These are phyloP conservation scores for Lypha dubia DNA, from an alignment of 2,888 invertebrate genomes.

Conservation along the genomic window DNA sequence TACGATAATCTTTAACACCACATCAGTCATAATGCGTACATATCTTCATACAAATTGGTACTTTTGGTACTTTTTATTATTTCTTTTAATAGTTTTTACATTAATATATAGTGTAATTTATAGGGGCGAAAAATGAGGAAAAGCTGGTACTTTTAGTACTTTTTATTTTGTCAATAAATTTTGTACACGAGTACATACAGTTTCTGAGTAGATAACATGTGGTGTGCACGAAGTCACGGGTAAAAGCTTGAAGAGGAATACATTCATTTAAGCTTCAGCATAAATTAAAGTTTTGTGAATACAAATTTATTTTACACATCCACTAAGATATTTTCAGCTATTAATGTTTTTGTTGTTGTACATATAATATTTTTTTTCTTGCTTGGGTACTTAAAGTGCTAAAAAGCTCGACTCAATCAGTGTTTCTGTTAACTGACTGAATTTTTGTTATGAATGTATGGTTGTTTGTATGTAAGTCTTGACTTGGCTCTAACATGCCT, in stretches of 20 bases:
- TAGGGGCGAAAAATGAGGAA: too few species aligned
- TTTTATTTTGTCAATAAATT: too few species aligned
- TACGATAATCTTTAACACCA: too few species aligned
- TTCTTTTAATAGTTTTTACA: too few species aligned
- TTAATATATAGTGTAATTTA: too few species aligned
- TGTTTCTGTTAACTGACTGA: conserved; percentile 45
- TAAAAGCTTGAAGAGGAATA: neutral
- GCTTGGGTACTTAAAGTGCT: conserved; percentile 61
- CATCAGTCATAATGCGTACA: too few species aligned
- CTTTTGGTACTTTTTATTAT: too few species aligned
- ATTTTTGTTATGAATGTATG: conserved; percentile 14
- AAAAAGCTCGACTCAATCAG: conserved; percentile 68
- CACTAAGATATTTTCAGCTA: conserved; percentile 24
- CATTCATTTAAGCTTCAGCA: conserved; percentile 13
- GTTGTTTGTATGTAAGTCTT: conserved; percentile 3
- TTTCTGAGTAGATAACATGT: too few species aligned
- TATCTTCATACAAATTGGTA: too few species aligned
- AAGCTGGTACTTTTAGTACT: too few species aligned
- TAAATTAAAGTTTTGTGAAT: conserved; percentile 37
- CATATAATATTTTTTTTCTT: conserved; percentile 38
- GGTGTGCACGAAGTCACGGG: too few species aligned
- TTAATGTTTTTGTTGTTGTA: conserved; percentile 19
- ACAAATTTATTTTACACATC: conserved; percentile 43
- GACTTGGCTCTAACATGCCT: conserved; percentile 38
- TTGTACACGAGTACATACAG: too few species aligned